Conservation (phyloP, 1,140 invertebrate species). For the Aphaenogaster floridana region DNA sequence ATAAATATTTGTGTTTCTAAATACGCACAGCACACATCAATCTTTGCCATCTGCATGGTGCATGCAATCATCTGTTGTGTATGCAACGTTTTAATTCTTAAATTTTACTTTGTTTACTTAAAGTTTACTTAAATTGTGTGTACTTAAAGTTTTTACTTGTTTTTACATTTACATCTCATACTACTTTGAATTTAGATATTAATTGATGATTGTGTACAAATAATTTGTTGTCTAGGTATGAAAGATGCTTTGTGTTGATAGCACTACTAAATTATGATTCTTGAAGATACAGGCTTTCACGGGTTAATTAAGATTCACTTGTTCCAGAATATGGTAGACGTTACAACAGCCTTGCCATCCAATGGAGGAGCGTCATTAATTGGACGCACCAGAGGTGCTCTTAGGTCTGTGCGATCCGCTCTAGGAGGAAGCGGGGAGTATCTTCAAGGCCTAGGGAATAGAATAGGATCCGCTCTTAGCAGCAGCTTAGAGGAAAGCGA, state of each 20-base stretch:
- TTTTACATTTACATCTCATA: background rate
- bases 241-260: too few species aligned
- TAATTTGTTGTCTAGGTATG: background rate
- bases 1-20: conserved; percentile 17
- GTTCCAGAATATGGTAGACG: conserved; percentile 81
- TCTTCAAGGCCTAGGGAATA: conserved; percentile 84
- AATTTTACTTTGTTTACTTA: conserved; percentile 9
- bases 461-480: conserved; percentile 84
- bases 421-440: conserved; percentile 85
- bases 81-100: conserved; percentile 1
- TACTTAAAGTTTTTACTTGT: conserved; percentile 26
- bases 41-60: background rate
- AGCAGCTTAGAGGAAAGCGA: conserved; percentile 85
- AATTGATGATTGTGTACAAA: background rate
- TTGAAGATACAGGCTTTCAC: background rate
- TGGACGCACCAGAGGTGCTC: conserved; percentile 84
- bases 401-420: conserved; percentile 84
- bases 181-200: background rate
- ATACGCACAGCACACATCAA: background rate
- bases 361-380: conserved; percentile 81
- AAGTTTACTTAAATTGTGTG: too few species aligned
- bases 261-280: background rate
- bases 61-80: background rate
- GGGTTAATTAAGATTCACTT: conserved; percentile 18
- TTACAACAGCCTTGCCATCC: conserved; percentile 80